A percentile compares a stretch with the other conserved stretches of the same genome.
phyloP scores from a whole-genome alignment of 64 coral and sea anemone species.

The Pachyseris speciosa region DNA sequence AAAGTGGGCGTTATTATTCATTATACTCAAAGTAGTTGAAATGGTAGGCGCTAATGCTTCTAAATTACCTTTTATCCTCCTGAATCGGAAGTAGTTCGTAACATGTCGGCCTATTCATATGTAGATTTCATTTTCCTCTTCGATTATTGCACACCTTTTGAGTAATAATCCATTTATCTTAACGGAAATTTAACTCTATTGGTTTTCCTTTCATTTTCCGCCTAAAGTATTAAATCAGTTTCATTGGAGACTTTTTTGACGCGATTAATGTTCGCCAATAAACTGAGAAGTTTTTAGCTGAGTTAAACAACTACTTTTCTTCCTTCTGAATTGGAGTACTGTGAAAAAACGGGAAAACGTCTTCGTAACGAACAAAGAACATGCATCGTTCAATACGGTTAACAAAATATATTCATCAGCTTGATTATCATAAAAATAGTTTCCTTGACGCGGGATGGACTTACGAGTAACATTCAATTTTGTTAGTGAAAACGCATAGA shows the following conservation, averaged over 20 bases:
- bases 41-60: not conserved
- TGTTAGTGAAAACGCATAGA: too few species aligned
- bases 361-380: too few species aligned
- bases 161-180: conserved; percentile 3
- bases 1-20: not conserved
- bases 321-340: too few species aligned
- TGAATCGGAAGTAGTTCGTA: not conserved
- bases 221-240: too few species aligned
- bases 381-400: not conserved
- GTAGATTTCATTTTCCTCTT: conserved; percentile 1
- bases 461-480: too few species aligned
- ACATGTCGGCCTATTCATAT: not conserved
- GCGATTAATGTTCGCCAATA: too few species aligned
- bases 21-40: not conserved
- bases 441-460: too few species aligned
- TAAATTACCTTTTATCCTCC: not conserved
- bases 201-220: not conserved
- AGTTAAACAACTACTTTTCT: too few species aligned
- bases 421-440: too few species aligned
- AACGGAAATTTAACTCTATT: conserved; percentile 9
- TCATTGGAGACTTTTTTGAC: too few species aligned
- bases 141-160: not conserved
- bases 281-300: too few species aligned
- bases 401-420: not conserved
- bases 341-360: too few species aligned